Percentiles rank a stretch among this genome's conserved stretches.
Evolutionary conservation across 1,140 invertebrate species (phyloP).

Genomic region (Dermatophagoides farinae): DNA sequence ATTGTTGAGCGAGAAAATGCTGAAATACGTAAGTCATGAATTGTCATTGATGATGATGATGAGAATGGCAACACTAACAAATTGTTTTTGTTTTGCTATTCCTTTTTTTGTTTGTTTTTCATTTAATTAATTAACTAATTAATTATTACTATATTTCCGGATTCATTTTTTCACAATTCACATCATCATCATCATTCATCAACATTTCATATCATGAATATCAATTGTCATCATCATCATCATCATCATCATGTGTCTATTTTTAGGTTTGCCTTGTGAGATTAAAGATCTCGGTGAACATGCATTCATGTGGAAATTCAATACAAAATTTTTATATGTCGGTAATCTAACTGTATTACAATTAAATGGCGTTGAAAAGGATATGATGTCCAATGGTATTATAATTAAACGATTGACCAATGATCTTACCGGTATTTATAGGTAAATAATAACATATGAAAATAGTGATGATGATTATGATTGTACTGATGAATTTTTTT

Average conservation of each 20-base stretch:
- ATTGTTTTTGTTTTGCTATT: too few relatives aligned
- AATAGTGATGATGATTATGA: background rate
- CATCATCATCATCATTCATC: background rate
- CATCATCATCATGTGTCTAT: background rate
- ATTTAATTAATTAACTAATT: too few relatives aligned
- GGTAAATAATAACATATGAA: background rate
- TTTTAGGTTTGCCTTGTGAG: background rate
- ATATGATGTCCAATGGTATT: background rate
- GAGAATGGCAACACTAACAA: too few relatives aligned
- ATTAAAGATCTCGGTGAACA: constrained; percentile 5
- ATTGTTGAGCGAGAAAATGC: too few relatives aligned
- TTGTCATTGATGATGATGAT: too few relatives aligned
- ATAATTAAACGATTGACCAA: background rate
- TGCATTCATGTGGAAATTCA: background rate
- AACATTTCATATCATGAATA: background rate
- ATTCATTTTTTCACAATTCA: too few relatives aligned
- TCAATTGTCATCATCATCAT: background rate
- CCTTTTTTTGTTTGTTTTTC: too few relatives aligned
- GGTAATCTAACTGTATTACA: background rate
- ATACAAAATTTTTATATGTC: background rate
- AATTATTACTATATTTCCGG: too few relatives aligned
- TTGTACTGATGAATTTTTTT: background rate
- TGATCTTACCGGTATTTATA: background rate
- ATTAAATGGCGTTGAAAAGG: background rate
- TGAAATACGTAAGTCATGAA: too few relatives aligned